These are phyloP conservation scores for Pimephales promelas DNA, from an alignment of 2,113 vertebrate genomes.

Conservation along the genomic window DNA sequence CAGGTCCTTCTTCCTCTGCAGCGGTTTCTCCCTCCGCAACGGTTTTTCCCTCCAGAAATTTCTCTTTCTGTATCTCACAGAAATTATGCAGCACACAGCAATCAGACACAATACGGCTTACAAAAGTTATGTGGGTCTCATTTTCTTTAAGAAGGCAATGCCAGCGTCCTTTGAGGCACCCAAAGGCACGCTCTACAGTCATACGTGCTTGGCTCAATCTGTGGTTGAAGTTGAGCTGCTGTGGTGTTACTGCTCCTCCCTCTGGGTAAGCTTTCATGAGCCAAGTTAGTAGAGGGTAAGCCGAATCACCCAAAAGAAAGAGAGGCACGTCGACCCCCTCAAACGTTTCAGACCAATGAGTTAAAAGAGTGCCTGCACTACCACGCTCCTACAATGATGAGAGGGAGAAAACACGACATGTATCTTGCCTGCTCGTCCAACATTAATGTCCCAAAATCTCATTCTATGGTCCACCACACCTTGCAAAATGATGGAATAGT, in stretches of 20 bases:
- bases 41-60: neutral
- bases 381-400: conserved; percentile 1
- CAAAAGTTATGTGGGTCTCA: conserved; percentile 6
- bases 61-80: neutral
- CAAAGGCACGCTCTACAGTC: conserved; percentile 14
- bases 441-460: conserved; percentile 32
- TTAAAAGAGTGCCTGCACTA: conserved; percentile 24
- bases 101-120: neutral
- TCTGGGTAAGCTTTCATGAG: conserved; percentile 14
- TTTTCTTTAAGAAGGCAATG: conserved; percentile 16
- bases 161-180: conserved; percentile 6
- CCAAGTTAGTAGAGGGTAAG: conserved; percentile 27
- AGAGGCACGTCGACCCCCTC: neutral
- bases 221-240: conserved; percentile 11
- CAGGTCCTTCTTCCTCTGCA: too few relatives aligned
- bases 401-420: conserved; percentile 10
- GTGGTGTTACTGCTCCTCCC: conserved; percentile 9
- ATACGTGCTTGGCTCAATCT: conserved; percentile 1
- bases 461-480: conserved; percentile 33
- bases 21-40: too few relatives aligned
- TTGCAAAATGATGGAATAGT: conserved; percentile 33
- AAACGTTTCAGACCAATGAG: conserved; percentile 12
- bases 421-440: conserved; percentile 20
- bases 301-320: conserved; percentile 3
- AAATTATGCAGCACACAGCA: conserved; percentile 26